A percentile compares a stretch with the other conserved stretches of the same genome.
Conservation (phyloP, 1,140 invertebrate species). For the Telenomus remus region DNA sequence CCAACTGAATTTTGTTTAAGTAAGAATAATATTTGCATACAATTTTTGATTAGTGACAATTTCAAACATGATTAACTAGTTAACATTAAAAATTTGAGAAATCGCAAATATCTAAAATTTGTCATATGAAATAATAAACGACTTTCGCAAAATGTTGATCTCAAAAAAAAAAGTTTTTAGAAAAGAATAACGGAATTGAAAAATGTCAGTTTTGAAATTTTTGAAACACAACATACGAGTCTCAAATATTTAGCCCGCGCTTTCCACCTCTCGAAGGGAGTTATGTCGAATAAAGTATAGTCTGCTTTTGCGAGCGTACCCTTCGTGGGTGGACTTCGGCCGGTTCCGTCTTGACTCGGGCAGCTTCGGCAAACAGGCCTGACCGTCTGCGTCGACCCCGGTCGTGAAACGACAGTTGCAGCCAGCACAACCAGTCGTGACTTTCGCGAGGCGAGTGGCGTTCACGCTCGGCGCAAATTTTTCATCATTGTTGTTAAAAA, state of each 20-base stretch:
- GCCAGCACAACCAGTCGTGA: conserved; percentile 69
- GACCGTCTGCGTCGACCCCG: conserved; percentile 63
- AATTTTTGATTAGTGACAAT: no score
- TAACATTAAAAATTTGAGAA: no score
- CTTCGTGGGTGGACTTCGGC: conserved; percentile 62
- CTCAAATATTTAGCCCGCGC: conserved; percentile 33
- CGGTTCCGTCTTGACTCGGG: conserved; percentile 43
- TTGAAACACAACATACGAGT: conserved; percentile 19
- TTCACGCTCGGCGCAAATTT: conserved; percentile 3
- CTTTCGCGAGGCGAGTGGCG: conserved; percentile 63
- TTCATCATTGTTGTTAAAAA: conserved; percentile 23
- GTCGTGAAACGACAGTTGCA: conserved; percentile 70
- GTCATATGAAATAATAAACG: no score
- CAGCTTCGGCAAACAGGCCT: conserved; percentile 42
- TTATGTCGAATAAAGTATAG: conserved; percentile 17
- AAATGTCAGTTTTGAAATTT: no score
- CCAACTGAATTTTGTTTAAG: no score
- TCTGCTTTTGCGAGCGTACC: neutral
- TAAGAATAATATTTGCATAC: no score
- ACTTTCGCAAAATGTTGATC: no score
- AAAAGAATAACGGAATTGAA: no score
- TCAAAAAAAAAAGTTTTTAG: no score
- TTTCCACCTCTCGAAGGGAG: conserved; percentile 11
- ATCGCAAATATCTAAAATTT: no score
- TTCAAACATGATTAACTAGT: no score